phyloP scores from a whole-genome alignment of 2,888 invertebrate genomes.

The Amphipyra berbera region DNA sequence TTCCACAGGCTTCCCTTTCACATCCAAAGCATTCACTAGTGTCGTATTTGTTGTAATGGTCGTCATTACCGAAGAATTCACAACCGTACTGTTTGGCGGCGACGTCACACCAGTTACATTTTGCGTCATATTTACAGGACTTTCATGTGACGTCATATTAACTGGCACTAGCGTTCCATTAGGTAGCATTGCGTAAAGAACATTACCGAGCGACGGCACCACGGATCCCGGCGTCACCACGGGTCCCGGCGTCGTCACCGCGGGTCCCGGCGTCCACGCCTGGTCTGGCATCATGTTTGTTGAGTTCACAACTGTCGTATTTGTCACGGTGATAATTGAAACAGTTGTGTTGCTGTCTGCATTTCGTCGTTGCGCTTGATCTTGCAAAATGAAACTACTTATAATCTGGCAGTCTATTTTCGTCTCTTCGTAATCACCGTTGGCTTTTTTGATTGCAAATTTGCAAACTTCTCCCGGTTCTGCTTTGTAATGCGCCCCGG shows the following conservation, averaged over 20 bases:
- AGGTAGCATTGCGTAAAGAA: conserved; percentile 72
- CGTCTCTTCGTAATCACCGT: conserved; percentile 84
- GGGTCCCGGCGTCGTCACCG: conserved; percentile 43
- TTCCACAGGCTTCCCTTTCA: conserved; percentile 79
- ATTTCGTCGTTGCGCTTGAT: conserved; percentile 61
- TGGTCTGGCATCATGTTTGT: conserved; percentile 64
- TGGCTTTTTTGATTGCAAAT: conserved; percentile 80
- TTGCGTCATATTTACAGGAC: conserved; percentile 31
- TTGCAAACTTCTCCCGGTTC: conserved; percentile 81
- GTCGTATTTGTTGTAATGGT: conserved; percentile 79
- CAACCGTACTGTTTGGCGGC: conserved; percentile 57
- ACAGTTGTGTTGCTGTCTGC: conserved; percentile 69
- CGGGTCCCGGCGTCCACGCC: conserved; percentile 32
- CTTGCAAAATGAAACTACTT: conserved; percentile 79
- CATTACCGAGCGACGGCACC: conserved; percentile 53
- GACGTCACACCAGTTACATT: conserved; percentile 56
- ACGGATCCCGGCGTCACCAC: conserved; percentile 31
- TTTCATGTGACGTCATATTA: conserved; percentile 55
- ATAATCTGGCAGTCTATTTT: conserved; percentile 83
- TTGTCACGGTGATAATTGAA: conserved; percentile 76
- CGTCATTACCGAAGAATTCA: conserved; percentile 70
- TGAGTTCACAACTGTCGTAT: conserved; percentile 75
- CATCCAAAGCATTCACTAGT: conserved; percentile 80
- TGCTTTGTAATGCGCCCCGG: conserved; percentile 69
- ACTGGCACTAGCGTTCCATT: conserved; percentile 79